Evolutionary conservation across 2,888 invertebrate species (phyloP), one percentile per base, ranked within the genome.

Genomic region (Limnephilus marmoratus): DNA sequence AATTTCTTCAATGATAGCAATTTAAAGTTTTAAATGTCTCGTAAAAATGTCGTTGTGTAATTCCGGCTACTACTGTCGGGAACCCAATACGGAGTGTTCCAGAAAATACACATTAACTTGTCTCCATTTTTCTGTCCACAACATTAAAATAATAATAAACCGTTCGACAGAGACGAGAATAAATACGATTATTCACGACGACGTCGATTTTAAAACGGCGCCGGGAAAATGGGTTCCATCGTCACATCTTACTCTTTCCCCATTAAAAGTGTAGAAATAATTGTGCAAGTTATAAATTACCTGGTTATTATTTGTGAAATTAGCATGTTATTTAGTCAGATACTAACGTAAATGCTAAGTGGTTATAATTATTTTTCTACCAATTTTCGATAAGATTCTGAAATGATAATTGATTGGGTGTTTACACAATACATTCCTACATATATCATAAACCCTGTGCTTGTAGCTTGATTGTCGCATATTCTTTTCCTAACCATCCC

Each of bases 121-220:
- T 90, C 81, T 81, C 45, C 81, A 90, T 90, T 82, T 90, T 90
- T 90, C 81, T 90, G 41, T 81, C 90, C 81, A 90, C 90, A 81
- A 31, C 29, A 18, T 80, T 34, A 90, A 90, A 90, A 83, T 83
- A 83, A 83, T 68, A 68, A 68, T 68, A 68, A 68, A 68, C 24
- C 68, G 68, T n/a, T 68, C 68, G 9, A 68, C 68, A 9, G 9
- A 68, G 68, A 68, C 68, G 9, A n/a, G 68, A 68, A 68, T 83
- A 83, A 45, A 90, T 24, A 11, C 45, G 31, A 90, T 31, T 82
- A 24, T 90, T 90, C 41, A 81, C 49, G 15, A 9, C 53, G 53
- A 53, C 41, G 81, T 24, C 29, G 37, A 31, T 81, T 81, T 90
- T 41, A 45, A 81, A 90, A 82, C 81, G 90, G 81, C 81, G 45